Percentiles rank a stretch among this genome's conserved stretches.
Conservation (phyloP, 30 jellyfish, hydroid and myxozoan species). For the Pseudorhiza aurosa region DNA sequence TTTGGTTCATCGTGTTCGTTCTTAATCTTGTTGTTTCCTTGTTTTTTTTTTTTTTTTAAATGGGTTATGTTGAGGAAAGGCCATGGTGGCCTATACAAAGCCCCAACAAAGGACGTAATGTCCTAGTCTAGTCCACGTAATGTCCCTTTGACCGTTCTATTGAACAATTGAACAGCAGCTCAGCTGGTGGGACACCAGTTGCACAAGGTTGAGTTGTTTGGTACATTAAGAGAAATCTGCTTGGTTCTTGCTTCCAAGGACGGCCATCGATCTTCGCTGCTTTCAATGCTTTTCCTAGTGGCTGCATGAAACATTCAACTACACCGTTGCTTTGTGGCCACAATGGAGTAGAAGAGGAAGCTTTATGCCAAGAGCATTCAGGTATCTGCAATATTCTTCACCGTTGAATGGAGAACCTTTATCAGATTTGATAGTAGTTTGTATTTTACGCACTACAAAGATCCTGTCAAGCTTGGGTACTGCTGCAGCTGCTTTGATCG, state of each 20-base stretch:
- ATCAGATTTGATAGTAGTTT: constrained; percentile 11
- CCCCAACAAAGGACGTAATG: too few relatives aligned
- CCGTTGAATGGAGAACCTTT: constrained; percentile 66
- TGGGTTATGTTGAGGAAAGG: too few relatives aligned
- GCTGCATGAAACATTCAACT: constrained; percentile 37
- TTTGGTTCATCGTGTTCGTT: too few relatives aligned
- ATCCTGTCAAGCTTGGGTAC: constrained; percentile 36
- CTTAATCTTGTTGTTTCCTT: too few relatives aligned
- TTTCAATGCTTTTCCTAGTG: constrained; percentile 39
- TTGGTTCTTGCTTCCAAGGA: constrained; percentile 59
- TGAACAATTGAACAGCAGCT: too few relatives aligned
- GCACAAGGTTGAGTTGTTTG: too few relatives aligned
- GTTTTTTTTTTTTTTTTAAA: too few relatives aligned
- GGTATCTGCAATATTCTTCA: constrained; percentile 8
- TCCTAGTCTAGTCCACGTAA: too few relatives aligned
- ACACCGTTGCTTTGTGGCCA: constrained; percentile 53
- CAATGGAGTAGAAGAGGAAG: neutral
- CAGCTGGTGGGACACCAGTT: too few relatives aligned
- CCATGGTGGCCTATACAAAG: too few relatives aligned
- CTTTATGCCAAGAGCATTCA: constrained; percentile 13
- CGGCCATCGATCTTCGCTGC: constrained; percentile 37
- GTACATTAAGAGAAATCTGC: constrained; percentile 25
- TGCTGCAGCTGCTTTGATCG: constrained; percentile 35
- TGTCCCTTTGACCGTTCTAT: too few relatives aligned
- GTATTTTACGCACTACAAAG: constrained; percentile 31